Percentiles rank a stretch among this genome's conserved stretches.
These are phyloP conservation scores for Vanacampus margaritifer DNA, from an alignment of 2,113 vertebrate species.

Conservation along the genomic window DNA sequence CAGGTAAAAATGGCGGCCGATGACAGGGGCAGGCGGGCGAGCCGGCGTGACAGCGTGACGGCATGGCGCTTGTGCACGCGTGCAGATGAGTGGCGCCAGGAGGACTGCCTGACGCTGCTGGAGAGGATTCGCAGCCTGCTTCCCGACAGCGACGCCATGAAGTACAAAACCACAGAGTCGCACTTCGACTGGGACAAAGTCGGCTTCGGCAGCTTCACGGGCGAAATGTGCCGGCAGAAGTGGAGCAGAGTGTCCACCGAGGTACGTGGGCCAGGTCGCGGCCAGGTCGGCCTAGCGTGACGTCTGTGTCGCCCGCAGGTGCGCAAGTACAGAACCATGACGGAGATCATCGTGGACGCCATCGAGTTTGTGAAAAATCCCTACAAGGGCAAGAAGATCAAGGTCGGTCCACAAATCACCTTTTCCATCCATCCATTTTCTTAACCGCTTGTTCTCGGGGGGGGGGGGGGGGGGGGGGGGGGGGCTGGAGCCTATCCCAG, in stretches of 20 bases:
- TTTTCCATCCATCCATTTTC: too few relatives aligned
- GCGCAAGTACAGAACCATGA: conserved; percentile 77
- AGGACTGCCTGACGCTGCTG: conserved; percentile 72
- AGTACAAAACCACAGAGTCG: conserved; percentile 77
- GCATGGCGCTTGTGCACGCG: conserved; percentile 1
- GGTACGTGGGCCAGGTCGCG: conserved; percentile 38
- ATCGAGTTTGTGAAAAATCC: conserved; percentile 77
- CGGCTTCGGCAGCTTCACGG: conserved; percentile 68
- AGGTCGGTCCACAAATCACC: conserved; percentile 63
- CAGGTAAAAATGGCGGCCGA: conserved; percentile 44
- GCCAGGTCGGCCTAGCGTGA: not conserved
- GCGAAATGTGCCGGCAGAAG: conserved; percentile 75
- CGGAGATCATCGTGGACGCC: conserved; percentile 74
- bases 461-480: too few relatives aligned
- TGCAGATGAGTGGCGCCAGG: conserved; percentile 69
- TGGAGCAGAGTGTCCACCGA: conserved; percentile 75
- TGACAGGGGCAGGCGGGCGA: too few relatives aligned
- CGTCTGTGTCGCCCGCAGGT: conserved; percentile 56
- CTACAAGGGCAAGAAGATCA: conserved; percentile 80
- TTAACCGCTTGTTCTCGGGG: too few relatives aligned
- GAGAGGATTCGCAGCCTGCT: conserved; percentile 71
- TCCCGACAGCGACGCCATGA: conserved; percentile 71
- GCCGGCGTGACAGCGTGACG: too few relatives aligned
- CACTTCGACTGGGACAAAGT: conserved; percentile 81
- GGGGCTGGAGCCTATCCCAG: too few relatives aligned